Base-by-base conservation (phyloP, 2,888 invertebrate genomes). In the Meiosimyza decipiens region DNA sequence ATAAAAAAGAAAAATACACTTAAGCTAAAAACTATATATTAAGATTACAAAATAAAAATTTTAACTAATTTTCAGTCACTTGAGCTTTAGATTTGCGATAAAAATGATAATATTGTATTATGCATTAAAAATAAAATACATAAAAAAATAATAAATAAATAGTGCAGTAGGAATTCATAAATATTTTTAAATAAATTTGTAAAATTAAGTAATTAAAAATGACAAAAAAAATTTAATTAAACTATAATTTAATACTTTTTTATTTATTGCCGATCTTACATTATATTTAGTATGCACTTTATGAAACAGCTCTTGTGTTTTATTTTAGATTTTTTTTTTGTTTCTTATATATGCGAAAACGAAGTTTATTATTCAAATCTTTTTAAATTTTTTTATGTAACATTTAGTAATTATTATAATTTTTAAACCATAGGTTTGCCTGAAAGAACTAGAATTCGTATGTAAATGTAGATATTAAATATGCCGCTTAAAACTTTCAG, bases 221-320 rank as follows among this genome's bases (percentile, higher is more conserved):
- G 81, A 40, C 40, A 9, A 78, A 78, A 82, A 82, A 82, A 82
- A 81, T 82, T 82, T 79, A 82, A 81, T 81, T 82, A 81, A 82
- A 82, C 80, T 71, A 80, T 80, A 81, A 80, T 79, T 77, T 77
- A 77, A 22, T 68, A 65, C 55, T 78, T 82, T 80, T 80, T 79
- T 82, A 82, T 81, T 75, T 81, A 80, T 80, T 79, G 78, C 79
- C 78, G 77, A 80, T 50, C 22, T 13, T 64, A 50, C 49, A 12
- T 47, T 22, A 50, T 7, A n/a, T n/a, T n/a, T n/a, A 13, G 40
- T 63, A 49, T 63, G 7, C 16, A 11, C 49, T 64, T 64, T 51
- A 22, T 18, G 6, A 64, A 82, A 80, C 82, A 83, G 82, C 82
- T 83, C 79, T 83, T 82, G 80, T 80, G 81, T 82, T 84, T 83